Evolutionary conservation across 1,140 invertebrate genomes (phyloP).

Genomic region (Aphidius gifuensis): DNA sequence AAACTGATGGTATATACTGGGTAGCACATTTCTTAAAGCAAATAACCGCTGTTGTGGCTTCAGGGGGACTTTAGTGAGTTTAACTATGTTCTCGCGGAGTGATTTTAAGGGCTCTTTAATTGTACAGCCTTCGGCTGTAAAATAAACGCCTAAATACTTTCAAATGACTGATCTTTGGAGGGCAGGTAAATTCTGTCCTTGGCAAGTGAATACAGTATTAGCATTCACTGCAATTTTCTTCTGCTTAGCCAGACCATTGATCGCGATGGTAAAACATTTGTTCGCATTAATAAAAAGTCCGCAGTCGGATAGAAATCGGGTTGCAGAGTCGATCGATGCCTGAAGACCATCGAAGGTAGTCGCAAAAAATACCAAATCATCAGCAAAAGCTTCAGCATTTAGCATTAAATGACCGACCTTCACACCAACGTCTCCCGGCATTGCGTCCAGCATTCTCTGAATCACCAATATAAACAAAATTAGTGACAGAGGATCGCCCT

Average conservation of each 20-base stretch:
- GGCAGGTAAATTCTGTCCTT: background rate
- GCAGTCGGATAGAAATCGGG: constrained; percentile 24
- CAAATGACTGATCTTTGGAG: constrained; percentile 16
- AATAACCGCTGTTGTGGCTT: no score
- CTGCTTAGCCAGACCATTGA: constrained; percentile 29
- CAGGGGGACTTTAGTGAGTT: no score
- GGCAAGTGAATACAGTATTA: constrained; percentile 6
- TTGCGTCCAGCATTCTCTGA: constrained; percentile 23
- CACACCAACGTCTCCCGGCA: background rate
- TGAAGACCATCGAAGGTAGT: constrained; percentile 33
- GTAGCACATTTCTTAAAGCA: no score
- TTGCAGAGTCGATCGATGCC: background rate
- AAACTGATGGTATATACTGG: no score
- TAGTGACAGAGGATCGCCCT: constrained; percentile 18
- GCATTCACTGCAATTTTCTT: constrained; percentile 23
- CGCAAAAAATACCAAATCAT: constrained; percentile 45
- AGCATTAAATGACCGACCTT: constrained; percentile 25
- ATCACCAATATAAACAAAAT: no score
- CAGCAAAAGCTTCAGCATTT: constrained; percentile 45
- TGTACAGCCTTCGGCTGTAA: background rate
- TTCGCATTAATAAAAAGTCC: constrained; percentile 38
- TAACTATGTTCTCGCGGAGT: no score
- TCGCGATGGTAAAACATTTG: constrained; percentile 38
- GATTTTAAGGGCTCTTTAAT: no score
- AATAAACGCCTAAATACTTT: constrained; percentile 17